Conservation (phyloP, 2,113 vertebrate species). For the Oreotragus oreotragus region DNA sequence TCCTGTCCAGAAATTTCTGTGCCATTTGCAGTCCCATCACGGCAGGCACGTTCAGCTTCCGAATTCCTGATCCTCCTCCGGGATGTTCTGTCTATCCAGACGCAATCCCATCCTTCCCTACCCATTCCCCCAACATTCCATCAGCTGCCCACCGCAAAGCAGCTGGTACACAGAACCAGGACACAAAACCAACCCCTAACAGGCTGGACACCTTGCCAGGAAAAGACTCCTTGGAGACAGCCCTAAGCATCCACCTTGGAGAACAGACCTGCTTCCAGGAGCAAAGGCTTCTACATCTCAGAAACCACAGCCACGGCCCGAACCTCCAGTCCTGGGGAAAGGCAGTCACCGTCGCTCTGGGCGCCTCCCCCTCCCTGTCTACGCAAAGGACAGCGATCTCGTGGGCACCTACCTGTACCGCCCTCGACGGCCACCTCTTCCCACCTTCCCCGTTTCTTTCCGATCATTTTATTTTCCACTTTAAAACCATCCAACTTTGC, state of each 20-base stretch:
- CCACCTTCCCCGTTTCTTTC: constrained; percentile 51
- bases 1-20: background rate
- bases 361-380: background rate
- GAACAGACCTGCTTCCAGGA: background rate
- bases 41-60: background rate
- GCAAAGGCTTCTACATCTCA: background rate
- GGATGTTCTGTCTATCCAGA: background rate
- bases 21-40: background rate
- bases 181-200: background rate
- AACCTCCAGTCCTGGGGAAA: background rate
- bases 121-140: too few relatives aligned
- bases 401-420: constrained; percentile 74
- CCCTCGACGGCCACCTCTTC: constrained; percentile 59
- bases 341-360: accelerated
- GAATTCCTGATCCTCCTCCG: background rate
- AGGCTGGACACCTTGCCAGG: background rate
- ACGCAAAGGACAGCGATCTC: background rate
- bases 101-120: background rate
- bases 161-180: accelerated
- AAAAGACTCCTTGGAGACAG: background rate
- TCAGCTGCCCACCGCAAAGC: background rate
- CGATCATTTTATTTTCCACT: constrained; percentile 46
- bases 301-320: accelerated
- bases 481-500: constrained; percentile 77
- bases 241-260: accelerated